A percentile compares a stretch with the other conserved stretches of the same genome.
Evolutionary conservation across 2,113 vertebrate species (phyloP).

Genomic region (Hoplias malabaricus): DNA sequence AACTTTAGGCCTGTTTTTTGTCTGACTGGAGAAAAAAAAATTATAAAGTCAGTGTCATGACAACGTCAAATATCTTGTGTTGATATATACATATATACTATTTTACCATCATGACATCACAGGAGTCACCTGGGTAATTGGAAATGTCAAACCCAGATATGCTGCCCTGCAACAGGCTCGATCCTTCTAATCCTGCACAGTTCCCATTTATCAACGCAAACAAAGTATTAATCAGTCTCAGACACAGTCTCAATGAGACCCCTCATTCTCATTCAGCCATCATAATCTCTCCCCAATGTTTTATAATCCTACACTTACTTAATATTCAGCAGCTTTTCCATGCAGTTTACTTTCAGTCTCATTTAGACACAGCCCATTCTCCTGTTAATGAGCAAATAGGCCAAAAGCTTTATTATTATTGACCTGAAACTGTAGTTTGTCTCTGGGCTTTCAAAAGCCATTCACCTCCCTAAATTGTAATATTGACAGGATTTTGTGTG

Average conservation of each 20-base stretch:
- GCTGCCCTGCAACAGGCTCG: background rate
- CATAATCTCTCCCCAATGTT: slow-evolving; percentile 27
- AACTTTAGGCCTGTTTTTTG: background rate
- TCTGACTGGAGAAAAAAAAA: background rate
- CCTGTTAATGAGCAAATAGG: background rate
- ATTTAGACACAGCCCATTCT: background rate
- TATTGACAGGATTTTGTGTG: too few species aligned
- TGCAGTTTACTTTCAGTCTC: slow-evolving; percentile 5
- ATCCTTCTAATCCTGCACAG: background rate
- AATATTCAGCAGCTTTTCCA: slow-evolving; percentile 31
- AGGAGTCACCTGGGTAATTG: background rate
- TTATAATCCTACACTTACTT: slow-evolving; percentile 31
- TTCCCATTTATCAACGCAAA: background rate
- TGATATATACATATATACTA: too few species aligned
- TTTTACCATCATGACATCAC: background rate
- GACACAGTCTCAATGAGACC: background rate
- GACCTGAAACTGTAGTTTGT: background rate
- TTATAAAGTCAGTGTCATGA: too few species aligned
- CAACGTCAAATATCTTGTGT: too few species aligned
- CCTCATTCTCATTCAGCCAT: slow-evolving; percentile 12
- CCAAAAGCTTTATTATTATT: background rate
- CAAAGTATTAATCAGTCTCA: background rate
- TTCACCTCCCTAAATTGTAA: too few species aligned
- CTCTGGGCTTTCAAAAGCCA: too few species aligned
- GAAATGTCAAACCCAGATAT: slow-evolving; percentile 2